A percentile compares a stretch with the other conserved stretches of the same genome.
These are phyloP conservation scores for Cyclophora albipunctata DNA, from an alignment of 2,888 invertebrate species.

Conservation along the genomic window DNA sequence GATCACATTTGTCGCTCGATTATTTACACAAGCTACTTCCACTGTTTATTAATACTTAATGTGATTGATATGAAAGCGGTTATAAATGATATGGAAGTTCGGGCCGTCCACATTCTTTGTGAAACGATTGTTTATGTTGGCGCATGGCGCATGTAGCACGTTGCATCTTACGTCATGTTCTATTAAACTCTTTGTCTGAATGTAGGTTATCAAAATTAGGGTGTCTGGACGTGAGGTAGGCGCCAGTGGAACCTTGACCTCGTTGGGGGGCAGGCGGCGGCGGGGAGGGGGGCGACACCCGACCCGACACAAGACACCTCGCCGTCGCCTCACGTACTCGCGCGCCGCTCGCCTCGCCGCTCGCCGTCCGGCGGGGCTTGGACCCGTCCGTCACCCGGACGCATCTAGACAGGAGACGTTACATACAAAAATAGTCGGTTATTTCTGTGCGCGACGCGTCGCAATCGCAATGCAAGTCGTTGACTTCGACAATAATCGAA, in stretches of 20 bases:
- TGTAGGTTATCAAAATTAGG: constrained; percentile 31
- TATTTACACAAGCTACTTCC: constrained; percentile 23
- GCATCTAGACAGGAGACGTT: constrained; percentile 13
- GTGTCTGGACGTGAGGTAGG: constrained; percentile 51
- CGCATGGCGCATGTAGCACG: constrained; percentile 2
- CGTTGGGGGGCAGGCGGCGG: constrained; percentile 34
- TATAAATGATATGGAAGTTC: background rate
- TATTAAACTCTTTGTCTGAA: constrained; percentile 22
- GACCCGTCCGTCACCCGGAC: constrained; percentile 10
- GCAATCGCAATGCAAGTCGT: constrained; percentile 31
- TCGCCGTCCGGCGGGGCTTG: background rate
- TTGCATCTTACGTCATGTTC: constrained; percentile 9
- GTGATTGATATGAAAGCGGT: constrained; percentile 10
- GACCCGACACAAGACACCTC: constrained; percentile 43
- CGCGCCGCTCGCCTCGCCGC: constrained; percentile 4
- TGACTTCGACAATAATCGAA: constrained; percentile 46
- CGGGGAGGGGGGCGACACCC: constrained; percentile 36
- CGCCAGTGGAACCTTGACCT: constrained; percentile 64
- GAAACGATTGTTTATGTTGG: constrained; percentile 2
- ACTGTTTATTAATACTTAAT: constrained; percentile 14
- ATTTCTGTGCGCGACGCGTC: constrained; percentile 25
- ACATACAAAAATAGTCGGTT: constrained; percentile 19
- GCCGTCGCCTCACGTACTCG: constrained; percentile 12
- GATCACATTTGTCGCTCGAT: constrained; percentile 28
- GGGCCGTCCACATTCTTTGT: background rate